Evolutionary conservation across 1,140 invertebrate species (phyloP).

Genomic region (Batillaria attramentaria): DNA sequence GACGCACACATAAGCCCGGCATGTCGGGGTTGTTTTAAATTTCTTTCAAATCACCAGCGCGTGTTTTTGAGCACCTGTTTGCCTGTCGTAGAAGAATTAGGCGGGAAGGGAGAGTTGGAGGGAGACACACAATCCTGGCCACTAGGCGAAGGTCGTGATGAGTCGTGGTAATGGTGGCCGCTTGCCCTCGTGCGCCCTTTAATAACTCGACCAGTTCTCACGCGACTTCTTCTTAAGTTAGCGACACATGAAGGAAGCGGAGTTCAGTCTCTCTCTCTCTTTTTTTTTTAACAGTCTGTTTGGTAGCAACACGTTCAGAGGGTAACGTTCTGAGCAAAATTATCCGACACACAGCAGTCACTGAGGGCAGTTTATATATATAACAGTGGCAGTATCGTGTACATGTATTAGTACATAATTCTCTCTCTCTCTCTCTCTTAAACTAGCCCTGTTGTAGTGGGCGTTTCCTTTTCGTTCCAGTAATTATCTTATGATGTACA

Average conservation of each 20-base stretch:
- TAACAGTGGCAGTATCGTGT: too few species aligned
- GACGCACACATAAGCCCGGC: background rate
- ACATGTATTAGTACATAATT: too few species aligned
- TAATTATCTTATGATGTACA: too few species aligned
- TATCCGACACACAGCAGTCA: background rate
- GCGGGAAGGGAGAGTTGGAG: background rate
- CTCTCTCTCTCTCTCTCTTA: too few species aligned
- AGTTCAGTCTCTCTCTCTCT: background rate
- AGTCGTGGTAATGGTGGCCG: background rate
- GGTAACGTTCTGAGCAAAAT: background rate
- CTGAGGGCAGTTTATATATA: background rate
- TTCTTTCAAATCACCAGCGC: constrained; percentile 8
- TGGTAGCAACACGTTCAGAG: background rate
- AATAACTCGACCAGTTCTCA: constrained; percentile 5
- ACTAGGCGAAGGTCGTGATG: background rate
- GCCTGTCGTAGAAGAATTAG: background rate
- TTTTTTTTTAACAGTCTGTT: background rate
- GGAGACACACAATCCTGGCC: too few species aligned
- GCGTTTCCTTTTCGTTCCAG: too few species aligned
- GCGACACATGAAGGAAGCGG: background rate
- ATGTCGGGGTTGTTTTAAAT: background rate
- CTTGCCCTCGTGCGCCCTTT: background rate
- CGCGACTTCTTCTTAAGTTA: background rate
- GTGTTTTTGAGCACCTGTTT: background rate
- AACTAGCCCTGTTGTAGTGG: too few species aligned